Evolutionary conservation across 2,797 vertebrate species (phyloP).

Genomic region (Hypotaenidia okinawae): DNA sequence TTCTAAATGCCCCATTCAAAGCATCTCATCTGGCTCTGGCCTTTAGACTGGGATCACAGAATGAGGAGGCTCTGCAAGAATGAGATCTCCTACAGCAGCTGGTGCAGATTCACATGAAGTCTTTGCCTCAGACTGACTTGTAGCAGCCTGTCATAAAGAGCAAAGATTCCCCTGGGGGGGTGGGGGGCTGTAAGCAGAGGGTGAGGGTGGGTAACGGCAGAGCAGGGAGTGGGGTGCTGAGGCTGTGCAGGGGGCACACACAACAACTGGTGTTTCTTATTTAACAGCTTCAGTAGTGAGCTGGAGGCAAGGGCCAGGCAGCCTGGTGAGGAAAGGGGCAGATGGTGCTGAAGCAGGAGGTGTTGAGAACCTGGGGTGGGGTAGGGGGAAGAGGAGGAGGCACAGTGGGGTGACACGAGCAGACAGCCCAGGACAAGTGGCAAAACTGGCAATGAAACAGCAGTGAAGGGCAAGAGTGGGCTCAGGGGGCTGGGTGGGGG

Average conservation of each 20-base stretch:
- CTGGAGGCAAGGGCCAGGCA: neutral
- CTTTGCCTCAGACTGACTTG: neutral
- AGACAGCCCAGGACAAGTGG: neutral
- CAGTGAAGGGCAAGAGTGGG: neutral
- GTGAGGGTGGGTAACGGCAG: neutral
- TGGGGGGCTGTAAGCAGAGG: neutral
- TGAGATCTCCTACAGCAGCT: neutral
- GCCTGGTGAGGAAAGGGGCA: neutral
- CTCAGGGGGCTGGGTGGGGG: neutral
- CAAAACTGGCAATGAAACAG: rapidly evolving
- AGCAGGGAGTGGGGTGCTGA: neutral
- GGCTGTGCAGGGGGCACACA: neutral
- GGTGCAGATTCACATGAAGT: neutral
- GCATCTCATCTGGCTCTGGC: neutral
- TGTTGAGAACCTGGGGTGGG: neutral
- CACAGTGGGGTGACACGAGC: rapidly evolving
- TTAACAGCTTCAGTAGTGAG: neutral
- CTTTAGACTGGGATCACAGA: neutral
- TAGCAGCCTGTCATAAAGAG: neutral
- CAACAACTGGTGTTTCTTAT: neutral
- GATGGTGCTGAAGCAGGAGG: neutral
- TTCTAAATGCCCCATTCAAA: neutral
- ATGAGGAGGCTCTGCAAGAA: neutral
- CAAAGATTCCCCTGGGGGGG: neutral
- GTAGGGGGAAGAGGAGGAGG: rapidly evolving